Evolutionary conservation across 2,888 invertebrate species (phyloP).

Genomic region (Rhyacophila evoluta): DNA sequence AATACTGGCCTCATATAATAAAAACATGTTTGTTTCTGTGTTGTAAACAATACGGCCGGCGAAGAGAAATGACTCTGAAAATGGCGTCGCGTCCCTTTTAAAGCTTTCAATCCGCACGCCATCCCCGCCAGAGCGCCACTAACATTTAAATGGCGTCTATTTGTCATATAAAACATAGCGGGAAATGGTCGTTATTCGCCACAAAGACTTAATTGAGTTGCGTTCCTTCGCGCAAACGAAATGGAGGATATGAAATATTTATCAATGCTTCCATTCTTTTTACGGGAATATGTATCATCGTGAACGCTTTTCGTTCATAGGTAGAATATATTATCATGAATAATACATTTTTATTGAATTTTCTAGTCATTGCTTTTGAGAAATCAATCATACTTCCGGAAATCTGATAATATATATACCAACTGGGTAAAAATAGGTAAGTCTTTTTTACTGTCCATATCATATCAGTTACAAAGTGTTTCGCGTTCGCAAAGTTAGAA

Average conservation of each 20-base stretch:
- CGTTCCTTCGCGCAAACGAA: slow-evolving; percentile 27
- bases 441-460: no score
- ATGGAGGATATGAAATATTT: slow-evolving; percentile 28
- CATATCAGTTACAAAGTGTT: no score
- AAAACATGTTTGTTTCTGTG: neutral
- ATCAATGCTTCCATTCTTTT: neutral
- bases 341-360: neutral
- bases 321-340: neutral
- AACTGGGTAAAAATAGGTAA: no score
- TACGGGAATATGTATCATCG: neutral
- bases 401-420: no score
- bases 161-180: slow-evolving; percentile 40
- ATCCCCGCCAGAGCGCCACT: neutral
- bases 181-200: slow-evolving; percentile 38
- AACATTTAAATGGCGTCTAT: slow-evolving; percentile 43
- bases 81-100: slow-evolving; percentile 1
- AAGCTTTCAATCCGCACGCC: neutral
- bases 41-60: neutral
- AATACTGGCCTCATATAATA: neutral
- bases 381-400: neutral
- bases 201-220: slow-evolving; percentile 47
- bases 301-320: neutral
- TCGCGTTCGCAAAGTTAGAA: no score
- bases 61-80: slow-evolving; percentile 3
- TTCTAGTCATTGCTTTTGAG: neutral